Evolutionary conservation across 1,140 invertebrate genomes (phyloP).

Genomic region (Drosophila tsacasi): DNA sequence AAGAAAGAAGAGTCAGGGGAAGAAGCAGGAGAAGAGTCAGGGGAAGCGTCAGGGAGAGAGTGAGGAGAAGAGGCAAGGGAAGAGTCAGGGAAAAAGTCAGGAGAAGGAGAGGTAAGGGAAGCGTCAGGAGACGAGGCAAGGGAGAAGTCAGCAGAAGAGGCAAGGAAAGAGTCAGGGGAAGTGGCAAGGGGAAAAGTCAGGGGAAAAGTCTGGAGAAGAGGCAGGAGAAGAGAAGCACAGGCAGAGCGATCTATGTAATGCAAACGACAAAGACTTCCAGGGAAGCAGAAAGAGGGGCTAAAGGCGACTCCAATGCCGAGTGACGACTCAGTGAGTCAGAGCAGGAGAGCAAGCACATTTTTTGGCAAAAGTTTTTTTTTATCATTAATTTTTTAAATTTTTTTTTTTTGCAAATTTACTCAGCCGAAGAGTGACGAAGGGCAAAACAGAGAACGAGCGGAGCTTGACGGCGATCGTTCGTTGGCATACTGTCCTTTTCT

Average conservation of each 20-base stretch:
- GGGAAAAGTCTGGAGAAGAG: neutral
- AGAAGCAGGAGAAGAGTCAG: neutral
- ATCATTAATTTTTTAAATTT: neutral
- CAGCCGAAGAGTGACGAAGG: conserved; percentile 22
- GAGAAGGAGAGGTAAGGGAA: neutral
- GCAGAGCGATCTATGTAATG: conserved; percentile 68
- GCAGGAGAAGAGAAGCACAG: neutral
- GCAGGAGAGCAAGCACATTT: conserved; percentile 19
- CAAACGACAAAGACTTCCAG: conserved; percentile 42
- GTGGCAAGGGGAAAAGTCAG: neutral
- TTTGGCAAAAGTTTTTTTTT: conserved; percentile 39
- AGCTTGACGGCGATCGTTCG: conserved; percentile 31
- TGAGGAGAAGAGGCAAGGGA: neutral
- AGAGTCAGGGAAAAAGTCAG: neutral
- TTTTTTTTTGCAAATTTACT: conserved; percentile 53
- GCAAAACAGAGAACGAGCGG: conserved; percentile 19
- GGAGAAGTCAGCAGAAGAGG: neutral
- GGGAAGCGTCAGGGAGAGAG: neutral
- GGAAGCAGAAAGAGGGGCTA: neutral
- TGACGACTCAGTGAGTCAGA: conserved; percentile 5
- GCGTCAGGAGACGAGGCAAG: neutral
- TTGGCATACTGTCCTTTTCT: neutral
- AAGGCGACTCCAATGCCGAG: conserved; percentile 3
- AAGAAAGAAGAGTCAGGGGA: neutral
- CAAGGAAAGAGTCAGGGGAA: neutral